A percentile compares a stretch with the other conserved stretches of the same genome.
These are phyloP conservation scores for Ethmia dodecea DNA, from an alignment of 2,888 invertebrate genomes.

Conservation along the genomic window DNA sequence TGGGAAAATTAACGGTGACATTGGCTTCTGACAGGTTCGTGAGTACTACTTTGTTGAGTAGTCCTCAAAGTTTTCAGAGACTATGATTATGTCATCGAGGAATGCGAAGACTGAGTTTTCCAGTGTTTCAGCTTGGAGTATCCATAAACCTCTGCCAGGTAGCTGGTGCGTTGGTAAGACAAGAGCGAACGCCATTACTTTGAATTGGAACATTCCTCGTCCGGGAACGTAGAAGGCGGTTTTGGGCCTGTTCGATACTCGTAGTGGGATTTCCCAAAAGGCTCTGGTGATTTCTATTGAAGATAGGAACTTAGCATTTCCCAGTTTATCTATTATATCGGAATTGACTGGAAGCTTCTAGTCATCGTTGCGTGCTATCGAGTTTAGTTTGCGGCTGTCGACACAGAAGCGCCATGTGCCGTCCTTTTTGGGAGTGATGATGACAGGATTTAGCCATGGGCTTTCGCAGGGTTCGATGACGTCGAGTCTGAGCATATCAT, in stretches of 20 bases:
- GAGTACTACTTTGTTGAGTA: conserved; percentile 18
- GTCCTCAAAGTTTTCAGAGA: conserved; percentile 17
- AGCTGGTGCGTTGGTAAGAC: conserved; percentile 18
- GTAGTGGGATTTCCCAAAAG: conserved; percentile 11
- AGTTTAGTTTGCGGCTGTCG: no score
- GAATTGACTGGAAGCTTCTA: conserved; percentile 16
- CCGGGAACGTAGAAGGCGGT: conserved; percentile 5
- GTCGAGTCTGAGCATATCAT: no score
- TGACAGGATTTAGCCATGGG: no score
- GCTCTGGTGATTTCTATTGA: conserved; percentile 8
- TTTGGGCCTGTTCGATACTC: neutral
- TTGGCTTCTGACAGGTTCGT: conserved; percentile 19
- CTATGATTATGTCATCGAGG: conserved; percentile 21
- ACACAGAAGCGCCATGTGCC: no score
- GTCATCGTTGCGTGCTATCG: no score
- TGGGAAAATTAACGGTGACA: conserved; percentile 19
- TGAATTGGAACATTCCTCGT: neutral
- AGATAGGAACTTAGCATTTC: conserved; percentile 7
- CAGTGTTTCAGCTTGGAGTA: conserved; percentile 14
- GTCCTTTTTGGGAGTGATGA: no score
- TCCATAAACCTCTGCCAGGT: conserved; percentile 6
- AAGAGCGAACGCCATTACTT: conserved; percentile 14
- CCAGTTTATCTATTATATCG: conserved; percentile 13
- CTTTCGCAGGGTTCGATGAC: no score
- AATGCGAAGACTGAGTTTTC: conserved; percentile 16